phyloP scores from a whole-genome alignment of 2,797 vertebrate species.

The Martes flavigula region DNA sequence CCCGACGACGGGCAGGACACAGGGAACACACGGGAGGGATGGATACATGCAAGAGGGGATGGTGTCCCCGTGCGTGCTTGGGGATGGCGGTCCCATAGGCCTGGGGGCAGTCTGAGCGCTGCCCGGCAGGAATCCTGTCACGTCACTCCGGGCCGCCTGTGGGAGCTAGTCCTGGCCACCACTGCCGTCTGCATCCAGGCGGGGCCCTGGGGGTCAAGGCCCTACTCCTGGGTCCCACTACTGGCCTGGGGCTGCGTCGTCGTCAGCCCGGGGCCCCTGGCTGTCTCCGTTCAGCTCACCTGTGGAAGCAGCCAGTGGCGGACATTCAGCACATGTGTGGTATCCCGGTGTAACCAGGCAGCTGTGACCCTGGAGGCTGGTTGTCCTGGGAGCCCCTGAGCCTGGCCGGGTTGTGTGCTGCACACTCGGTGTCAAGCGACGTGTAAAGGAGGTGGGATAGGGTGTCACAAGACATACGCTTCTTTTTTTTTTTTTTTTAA shows the following conservation, averaged over 20 bases:
- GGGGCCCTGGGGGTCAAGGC: not conserved
- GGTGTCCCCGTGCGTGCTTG: not conserved
- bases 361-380: not conserved
- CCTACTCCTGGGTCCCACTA: too few relatives aligned
- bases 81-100: not conserved
- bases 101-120: rapidly evolving
- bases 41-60: rapidly evolving
- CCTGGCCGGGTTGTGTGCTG: not conserved
- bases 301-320: not conserved
- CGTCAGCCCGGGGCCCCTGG: not conserved
- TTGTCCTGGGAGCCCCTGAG: not conserved
- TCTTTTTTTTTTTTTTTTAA: too few relatives aligned
- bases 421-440: rapidly evolving
- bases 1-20: rapidly evolving
- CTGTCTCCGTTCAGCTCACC: not conserved
- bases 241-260: not conserved
- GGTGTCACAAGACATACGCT: not conserved
- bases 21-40: not conserved
- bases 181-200: too few relatives aligned
- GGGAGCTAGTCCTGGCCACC: not conserved
- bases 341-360: not conserved
- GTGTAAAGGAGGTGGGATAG: not conserved
- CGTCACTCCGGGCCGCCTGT: rapidly evolving
- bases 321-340: not conserved
- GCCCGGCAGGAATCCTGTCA: rapidly evolving